These are phyloP conservation scores for Idaea biselata DNA, from an alignment of 2,888 invertebrate species.

Conservation along the genomic window DNA sequence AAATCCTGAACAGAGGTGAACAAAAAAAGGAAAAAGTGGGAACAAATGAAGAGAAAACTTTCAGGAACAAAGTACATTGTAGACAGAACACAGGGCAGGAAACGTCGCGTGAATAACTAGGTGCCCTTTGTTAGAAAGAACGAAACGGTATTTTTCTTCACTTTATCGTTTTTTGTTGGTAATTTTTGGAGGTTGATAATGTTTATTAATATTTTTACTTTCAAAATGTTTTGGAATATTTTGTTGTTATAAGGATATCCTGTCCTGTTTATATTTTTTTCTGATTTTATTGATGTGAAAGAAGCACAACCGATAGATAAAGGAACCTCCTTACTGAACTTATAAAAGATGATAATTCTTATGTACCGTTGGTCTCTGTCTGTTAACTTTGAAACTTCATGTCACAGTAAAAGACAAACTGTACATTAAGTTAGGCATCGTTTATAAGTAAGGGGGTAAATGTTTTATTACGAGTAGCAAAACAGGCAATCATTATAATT, in stretches of 20 bases:
- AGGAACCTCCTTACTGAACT: no score
- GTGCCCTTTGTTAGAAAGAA: constrained; percentile 49
- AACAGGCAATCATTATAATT: no score
- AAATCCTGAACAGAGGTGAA: constrained; percentile 66
- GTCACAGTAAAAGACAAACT: no score
- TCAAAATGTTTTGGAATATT: constrained; percentile 28
- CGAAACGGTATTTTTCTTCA: constrained; percentile 42
- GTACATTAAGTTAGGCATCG: no score
- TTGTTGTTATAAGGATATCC: not conserved
- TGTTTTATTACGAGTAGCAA: no score
- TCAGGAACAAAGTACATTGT: constrained; percentile 60
- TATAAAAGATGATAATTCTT: no score
- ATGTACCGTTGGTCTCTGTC: no score
- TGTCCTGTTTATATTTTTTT: not conserved
- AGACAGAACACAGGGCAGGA: constrained; percentile 66
- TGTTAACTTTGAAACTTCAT: no score
- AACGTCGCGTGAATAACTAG: constrained; percentile 72
- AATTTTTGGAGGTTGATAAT: constrained; percentile 19
- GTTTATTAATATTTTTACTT: constrained; percentile 38
- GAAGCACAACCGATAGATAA: not conserved
- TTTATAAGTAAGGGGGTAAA: no score
- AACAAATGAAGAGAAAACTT: constrained; percentile 77
- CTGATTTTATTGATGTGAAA: not conserved
- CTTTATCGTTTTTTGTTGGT: constrained; percentile 35
- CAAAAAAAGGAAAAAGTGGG: constrained; percentile 54